These are phyloP conservation scores for Cololabis saira DNA, from an alignment of 2,113 vertebrate genomes.

Conservation along the genomic window DNA sequence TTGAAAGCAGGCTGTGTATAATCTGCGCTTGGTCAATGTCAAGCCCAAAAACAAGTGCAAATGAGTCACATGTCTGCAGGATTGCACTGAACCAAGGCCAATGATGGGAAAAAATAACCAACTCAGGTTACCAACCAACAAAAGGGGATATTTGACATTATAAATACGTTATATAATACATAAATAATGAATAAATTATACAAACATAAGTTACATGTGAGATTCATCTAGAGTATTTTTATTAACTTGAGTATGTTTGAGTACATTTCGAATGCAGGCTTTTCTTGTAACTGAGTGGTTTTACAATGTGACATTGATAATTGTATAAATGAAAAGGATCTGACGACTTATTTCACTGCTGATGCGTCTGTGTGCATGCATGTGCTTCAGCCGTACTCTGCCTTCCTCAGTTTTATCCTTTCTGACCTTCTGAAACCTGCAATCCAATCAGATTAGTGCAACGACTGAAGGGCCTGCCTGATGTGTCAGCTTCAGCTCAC, in stretches of 20 bases:
- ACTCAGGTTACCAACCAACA: no score
- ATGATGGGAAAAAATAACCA: constrained; percentile 13
- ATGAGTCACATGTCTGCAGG: constrained; percentile 38
- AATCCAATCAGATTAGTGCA: constrained; percentile 65
- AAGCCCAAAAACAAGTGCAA: constrained; percentile 38
- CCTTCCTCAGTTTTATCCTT: constrained; percentile 33
- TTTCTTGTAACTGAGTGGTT: no score
- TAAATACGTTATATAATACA: no score
- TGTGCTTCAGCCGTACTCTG: constrained; percentile 1
- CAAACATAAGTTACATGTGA: not conserved
- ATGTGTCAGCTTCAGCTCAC: constrained; percentile 53
- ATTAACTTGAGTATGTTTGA: no score
- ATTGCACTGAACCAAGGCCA: constrained; percentile 12
- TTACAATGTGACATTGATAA: not conserved
- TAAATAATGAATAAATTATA: no score
- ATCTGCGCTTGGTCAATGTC: constrained; percentile 3
- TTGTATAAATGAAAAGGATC: not conserved
- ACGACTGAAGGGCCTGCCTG: constrained; percentile 28
- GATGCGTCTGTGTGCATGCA: not conserved
- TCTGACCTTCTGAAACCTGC: constrained; percentile 59
- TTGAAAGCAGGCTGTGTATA: no score
- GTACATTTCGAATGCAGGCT: no score
- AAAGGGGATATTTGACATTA: no score
- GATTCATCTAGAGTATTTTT: no score
- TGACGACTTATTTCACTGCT: not conserved